phyloP scores from a whole-genome alignment of 2,888 invertebrate genomes.

The Campoplex nolae region DNA sequence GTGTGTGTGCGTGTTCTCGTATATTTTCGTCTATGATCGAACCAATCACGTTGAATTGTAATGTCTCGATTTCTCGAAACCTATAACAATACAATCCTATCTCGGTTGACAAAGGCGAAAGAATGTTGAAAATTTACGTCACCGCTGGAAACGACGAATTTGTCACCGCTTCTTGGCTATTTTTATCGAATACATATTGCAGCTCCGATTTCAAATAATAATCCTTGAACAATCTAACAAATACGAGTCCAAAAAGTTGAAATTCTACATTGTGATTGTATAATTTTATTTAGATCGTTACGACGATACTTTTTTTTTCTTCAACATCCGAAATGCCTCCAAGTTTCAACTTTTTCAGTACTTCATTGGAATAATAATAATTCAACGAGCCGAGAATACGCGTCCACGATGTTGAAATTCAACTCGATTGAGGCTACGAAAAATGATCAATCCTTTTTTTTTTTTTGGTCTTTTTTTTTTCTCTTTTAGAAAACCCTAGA shows the following conservation, averaged over 20 bases:
- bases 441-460: not conserved
- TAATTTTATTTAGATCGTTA: not conserved
- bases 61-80: constrained; percentile 8
- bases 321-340: not conserved
- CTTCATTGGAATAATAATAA: no score
- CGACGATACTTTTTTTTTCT: not conserved
- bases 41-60: constrained; percentile 11
- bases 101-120: constrained; percentile 40
- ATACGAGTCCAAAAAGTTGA: not conserved
- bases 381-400: no score
- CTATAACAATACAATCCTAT: not conserved
- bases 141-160: constrained; percentile 42
- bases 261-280: no score
- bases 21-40: not conserved
- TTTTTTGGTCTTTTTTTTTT: no score
- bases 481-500: not conserved
- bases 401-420: not conserved
- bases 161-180: constrained; percentile 29
- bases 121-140: constrained; percentile 14
- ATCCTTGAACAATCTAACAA: not conserved
- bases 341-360: not conserved
- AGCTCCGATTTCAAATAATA: not conserved
- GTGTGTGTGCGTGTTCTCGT: not conserved
- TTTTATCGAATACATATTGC: not conserved
- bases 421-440: not conserved